Percentiles rank a stretch among this genome's conserved stretches.
Evolutionary conservation across 2,113 vertebrate genomes (phyloP).

Genomic region (Smithornis capensis): DNA sequence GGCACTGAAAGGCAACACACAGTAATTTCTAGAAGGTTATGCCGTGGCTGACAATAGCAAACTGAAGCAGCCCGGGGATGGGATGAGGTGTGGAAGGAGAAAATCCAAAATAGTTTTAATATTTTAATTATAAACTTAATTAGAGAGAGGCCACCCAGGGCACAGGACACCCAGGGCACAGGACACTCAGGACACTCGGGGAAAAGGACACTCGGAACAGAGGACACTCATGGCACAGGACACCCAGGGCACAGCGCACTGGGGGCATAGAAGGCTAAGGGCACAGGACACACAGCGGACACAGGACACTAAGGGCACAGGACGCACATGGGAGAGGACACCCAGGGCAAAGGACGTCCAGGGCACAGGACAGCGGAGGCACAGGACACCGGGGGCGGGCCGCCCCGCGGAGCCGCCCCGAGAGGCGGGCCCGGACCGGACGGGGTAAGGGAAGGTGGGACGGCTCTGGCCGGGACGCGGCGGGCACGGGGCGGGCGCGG

Average conservation of each 20-base stretch:
- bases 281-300: background rate
- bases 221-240: rapidly evolving
- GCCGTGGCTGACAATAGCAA: conserved; percentile 32
- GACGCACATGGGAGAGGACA: too few relatives aligned
- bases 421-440: background rate
- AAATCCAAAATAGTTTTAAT: background rate
- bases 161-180: too few relatives aligned
- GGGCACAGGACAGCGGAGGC: background rate
- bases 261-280: too few relatives aligned
- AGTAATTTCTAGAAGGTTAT: conserved; percentile 56
- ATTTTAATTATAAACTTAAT: conserved; percentile 49
- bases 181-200: background rate
- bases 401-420: background rate
- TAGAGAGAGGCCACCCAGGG: background rate
- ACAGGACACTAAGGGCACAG: rapidly evolving
- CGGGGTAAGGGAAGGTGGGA: background rate
- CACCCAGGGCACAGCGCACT: background rate
- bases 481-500: too few relatives aligned
- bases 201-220: background rate
- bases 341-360: too few relatives aligned
- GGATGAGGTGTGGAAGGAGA: background rate
- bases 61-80: background rate
- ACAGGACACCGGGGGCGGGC: background rate
- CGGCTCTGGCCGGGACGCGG: too few relatives aligned
- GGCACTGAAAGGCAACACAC: conserved; percentile 29